These are phyloP conservation scores for Pseudorectes ferrugineus DNA, from an alignment of 2,113 vertebrate genomes.

Conservation along the genomic window DNA sequence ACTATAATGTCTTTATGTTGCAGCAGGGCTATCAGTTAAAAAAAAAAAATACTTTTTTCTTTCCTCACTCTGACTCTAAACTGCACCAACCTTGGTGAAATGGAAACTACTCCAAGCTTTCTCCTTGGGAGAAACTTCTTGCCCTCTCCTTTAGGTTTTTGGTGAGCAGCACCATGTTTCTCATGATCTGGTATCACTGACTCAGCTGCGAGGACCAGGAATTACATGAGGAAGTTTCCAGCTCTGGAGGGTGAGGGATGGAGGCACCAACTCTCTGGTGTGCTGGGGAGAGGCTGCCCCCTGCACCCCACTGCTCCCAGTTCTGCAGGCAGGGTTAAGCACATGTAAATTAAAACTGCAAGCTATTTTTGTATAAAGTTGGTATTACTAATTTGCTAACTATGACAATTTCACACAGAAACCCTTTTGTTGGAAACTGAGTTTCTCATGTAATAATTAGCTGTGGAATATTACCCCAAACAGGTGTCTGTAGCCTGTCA, in stretches of 20 bases:
- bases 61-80: background rate
- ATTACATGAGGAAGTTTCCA: background rate
- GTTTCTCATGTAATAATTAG: conserved; percentile 98
- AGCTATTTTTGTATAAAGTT: conserved; percentile 72
- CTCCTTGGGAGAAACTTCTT: background rate
- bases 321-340: conserved; percentile 60
- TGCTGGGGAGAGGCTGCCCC: background rate
- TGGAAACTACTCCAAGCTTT: background rate
- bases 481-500: conserved; percentile 98
- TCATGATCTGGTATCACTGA: background rate
- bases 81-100: background rate
- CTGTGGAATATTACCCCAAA: conserved; percentile 93
- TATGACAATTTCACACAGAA: conserved; percentile 88
- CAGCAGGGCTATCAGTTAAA: background rate
- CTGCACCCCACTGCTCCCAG: background rate
- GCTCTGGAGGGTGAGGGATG: background rate
- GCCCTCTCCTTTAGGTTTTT: background rate
- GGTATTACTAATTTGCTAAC: conserved; percentile 86
- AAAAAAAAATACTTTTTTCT: background rate
- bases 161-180: background rate
- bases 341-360: conserved; percentile 67
- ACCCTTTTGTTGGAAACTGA: conserved; percentile 84
- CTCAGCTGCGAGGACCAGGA: background rate
- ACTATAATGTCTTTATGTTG: background rate
- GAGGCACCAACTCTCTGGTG: background rate